Evolutionary conservation across 2,888 invertebrate species (phyloP), one percentile per base, ranked within the genome.

Genomic region (Laspeyria flexula): DNA sequence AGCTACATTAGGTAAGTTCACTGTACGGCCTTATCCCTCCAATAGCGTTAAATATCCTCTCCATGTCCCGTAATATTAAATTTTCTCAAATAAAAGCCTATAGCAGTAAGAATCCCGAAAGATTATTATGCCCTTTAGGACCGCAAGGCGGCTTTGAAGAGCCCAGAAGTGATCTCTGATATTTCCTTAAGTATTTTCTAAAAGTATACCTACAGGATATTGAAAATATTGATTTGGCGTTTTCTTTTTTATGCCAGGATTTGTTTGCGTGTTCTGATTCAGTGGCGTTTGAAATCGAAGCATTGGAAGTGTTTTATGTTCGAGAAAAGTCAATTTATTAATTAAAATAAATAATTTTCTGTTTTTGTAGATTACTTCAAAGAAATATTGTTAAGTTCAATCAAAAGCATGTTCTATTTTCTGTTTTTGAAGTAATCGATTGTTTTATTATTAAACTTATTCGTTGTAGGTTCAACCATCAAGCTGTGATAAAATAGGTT

Each of bases 11-110:
- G 33, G 29, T 10, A 35, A 50, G 23, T 54, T 55, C 44, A 45
- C 33, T 12, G 23, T 38, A 37, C 25, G 29, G 46, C 54, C 43
- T 54, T 53, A 60, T 57, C 54, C 54, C 43, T 60, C 58, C 23
- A 64, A 73, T 65, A 63, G 63, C 53, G 56, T 49, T 60, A 75
- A 75, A 66, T 64, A 66, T 51, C 55, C 44, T 57, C 62, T 67
- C 62, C 63, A 64, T 65, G 65, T 62, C 47, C 66, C 50, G 60
- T 64, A 49, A 71, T 75, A 75, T 75, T 65, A 78, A 68, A 73
- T 75, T 74, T 72, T 60, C 60, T 65, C 59, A 59, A 75, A 73
- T 75, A 74, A 70, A 72, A 69, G 59, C 58, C 60, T 54, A 50
- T 62, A 58, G 43, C 51, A 57, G 58, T 65, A 60, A 65, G 64